These are phyloP conservation scores for Tragelaphus strepsiceros DNA, from an alignment of 2,113 vertebrate species.

Conservation along the genomic window DNA sequence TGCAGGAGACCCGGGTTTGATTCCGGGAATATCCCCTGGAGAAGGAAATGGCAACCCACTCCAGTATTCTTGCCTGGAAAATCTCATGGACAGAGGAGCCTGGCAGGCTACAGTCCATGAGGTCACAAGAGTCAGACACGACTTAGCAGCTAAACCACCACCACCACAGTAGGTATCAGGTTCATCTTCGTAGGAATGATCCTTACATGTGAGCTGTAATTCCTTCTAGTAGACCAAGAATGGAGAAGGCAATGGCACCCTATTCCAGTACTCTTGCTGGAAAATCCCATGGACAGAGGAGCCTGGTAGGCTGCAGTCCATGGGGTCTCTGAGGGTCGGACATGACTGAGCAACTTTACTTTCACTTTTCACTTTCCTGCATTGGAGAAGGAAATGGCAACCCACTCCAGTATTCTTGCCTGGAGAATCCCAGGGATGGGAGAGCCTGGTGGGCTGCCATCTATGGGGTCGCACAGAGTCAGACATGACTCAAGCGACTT, in stretches of 20 bases:
- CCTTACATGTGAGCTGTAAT: not conserved
- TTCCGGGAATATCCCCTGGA: not conserved
- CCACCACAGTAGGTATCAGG: not conserved
- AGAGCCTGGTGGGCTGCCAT: no score
- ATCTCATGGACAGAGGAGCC: not conserved
- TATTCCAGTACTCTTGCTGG: no score
- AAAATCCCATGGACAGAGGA: no score
- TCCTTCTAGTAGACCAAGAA: not conserved
- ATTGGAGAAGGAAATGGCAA: no score
- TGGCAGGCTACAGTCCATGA: not conserved
- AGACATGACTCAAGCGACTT: no score
- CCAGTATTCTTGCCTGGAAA: not conserved
- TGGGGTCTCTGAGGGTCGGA: no score
- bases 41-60: not conserved
- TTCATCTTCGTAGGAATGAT: not conserved
- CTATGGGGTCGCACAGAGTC: no score
- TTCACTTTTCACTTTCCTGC: no score
- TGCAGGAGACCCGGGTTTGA: not conserved
- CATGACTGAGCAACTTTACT: no score
- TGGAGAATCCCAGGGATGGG: no score
- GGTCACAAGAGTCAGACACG: accelerated
- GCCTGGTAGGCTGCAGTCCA: no score
- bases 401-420: no score
- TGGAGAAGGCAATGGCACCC: not conserved
- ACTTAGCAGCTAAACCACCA: not conserved